Base-by-base conservation (phyloP, 1,140 invertebrate genomes). In the Drosophila navojoa region DNA sequence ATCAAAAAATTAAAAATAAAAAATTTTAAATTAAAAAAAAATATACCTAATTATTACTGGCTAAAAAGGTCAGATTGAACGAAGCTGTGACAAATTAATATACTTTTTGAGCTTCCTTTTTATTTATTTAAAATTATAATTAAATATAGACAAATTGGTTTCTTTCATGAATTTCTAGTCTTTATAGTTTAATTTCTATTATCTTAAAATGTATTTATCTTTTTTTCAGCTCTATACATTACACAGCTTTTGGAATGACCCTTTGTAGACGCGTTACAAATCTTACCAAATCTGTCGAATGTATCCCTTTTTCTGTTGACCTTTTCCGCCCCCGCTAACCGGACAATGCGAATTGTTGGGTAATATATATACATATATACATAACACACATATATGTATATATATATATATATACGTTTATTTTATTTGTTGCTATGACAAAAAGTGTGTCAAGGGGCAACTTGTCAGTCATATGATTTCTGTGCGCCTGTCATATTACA, bases 391-490 rank as follows among this genome's bases (percentile, higher is more conserved):
- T 44, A 44, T 44, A 4, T 44, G 16, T 16, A 16, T 11, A 11
- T 11, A 11, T 38, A 38, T 38, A 11, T 38, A 38, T 38, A 13
- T 32, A 32, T 32, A 57, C 69, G 72, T 87, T 86, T 87, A 81
- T 87, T 73, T 70, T 67, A 53, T 87, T 76, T 87, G 76, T 82
- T 82, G 84, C 84, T 82, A 79, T 70, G 84, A 82, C 76, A 87
- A 89, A 87, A 87, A 84, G 77, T 87, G 68, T 87, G 84, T 87
- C 84, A 87, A 87, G 84, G 84, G 84, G 84, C 84, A 87, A 77
- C 79, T 80, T 89, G 84, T 89, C 84, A 89, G 77, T 84, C 84
- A 89, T 72, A 80, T 73, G 84, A 89, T 89, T 89, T 81, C 71
- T 63, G 77, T 59, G 69, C 53, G 81, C 57, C 81, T 79, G 84